Conservation (phyloP, 2,113 vertebrate species). For the Alaudala cheleensis region DNA sequence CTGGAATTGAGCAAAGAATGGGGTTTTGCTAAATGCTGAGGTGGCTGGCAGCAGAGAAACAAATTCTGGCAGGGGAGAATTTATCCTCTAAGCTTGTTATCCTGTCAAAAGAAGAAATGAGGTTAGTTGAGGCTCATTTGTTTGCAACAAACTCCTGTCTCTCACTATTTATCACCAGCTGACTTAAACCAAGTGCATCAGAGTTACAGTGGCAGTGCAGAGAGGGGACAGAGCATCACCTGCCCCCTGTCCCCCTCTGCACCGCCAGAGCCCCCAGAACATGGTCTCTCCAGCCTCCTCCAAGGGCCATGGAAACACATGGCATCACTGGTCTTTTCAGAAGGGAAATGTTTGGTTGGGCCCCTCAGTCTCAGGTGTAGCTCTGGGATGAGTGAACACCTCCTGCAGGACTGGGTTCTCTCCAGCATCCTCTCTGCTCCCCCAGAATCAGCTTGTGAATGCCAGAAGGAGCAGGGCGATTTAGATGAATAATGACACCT, state of each 20-base stretch:
- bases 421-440: background rate
- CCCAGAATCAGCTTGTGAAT: no score
- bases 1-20: background rate
- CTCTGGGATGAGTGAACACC: background rate
- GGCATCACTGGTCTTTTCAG: background rate
- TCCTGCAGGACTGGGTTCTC: background rate
- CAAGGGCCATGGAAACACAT: fast-evolving
- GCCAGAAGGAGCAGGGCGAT: background rate
- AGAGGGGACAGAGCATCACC: background rate
- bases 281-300: background rate
- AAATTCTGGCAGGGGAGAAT: slow-evolving; percentile 14
- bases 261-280: background rate
- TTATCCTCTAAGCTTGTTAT: slow-evolving; percentile 62
- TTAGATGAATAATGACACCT: background rate
- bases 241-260: background rate
- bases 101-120: slow-evolving; percentile 49
- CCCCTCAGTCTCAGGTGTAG: background rate
- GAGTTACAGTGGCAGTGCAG: background rate
- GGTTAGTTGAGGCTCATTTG: slow-evolving; percentile 61
- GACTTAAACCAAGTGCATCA: background rate
- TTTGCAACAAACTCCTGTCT: slow-evolving; percentile 40
- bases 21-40: slow-evolving; percentile 31
- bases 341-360: background rate
- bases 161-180: slow-evolving; percentile 37
- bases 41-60: slow-evolving; percentile 19